A percentile compares a stretch with the other conserved stretches of the same genome.
Conservation (phyloP, 2,888 invertebrate genomes). For the Hetaerina titia region DNA sequence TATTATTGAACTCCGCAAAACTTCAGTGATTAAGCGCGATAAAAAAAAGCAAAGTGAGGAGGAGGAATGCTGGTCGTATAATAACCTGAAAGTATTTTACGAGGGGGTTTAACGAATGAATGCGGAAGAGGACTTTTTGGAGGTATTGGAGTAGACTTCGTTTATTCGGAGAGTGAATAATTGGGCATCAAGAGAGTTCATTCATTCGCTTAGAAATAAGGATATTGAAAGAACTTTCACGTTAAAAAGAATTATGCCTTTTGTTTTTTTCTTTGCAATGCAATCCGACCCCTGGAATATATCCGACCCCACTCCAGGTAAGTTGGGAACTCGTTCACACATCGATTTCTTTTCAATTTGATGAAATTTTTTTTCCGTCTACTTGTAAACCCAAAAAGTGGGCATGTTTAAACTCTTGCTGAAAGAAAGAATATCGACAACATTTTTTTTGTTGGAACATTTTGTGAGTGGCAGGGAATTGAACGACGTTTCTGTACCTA, state of each 20-base stretch:
- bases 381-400: background rate
- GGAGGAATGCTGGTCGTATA: background rate
- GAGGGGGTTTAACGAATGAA: background rate
- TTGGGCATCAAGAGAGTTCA: background rate
- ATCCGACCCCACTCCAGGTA: background rate
- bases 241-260: background rate
- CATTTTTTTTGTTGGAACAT: background rate
- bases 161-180: background rate
- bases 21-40: background rate
- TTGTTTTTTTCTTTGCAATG: background rate
- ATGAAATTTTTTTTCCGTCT: background rate
- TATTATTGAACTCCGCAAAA: background rate
- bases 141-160: background rate
- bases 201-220: background rate
- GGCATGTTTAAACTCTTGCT: background rate
- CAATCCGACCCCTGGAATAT: background rate
- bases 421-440: background rate
- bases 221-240: background rate
- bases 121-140: background rate
- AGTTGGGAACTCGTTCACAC: background rate
- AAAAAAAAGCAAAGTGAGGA: background rate
- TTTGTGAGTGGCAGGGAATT: background rate
- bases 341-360: background rate
- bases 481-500: background rate
- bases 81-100: conserved; percentile 10